Evolutionary conservation across 2,888 invertebrate genomes (phyloP), one percentile per base, ranked within the genome.

Genomic region (Erebia epiphron): DNA sequence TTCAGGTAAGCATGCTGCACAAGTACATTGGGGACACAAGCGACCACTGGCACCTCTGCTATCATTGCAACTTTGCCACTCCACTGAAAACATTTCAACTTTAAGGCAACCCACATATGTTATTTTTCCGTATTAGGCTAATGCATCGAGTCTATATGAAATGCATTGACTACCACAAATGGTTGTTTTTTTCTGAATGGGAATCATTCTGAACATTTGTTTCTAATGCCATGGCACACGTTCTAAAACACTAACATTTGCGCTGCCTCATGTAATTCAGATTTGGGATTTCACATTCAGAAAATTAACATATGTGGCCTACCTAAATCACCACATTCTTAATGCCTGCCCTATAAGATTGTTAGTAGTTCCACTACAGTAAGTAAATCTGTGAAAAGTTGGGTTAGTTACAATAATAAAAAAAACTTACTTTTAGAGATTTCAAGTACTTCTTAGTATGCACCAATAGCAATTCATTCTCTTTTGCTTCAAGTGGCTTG

Each of bases 21-120:
- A 65, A 97, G 86, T 69, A 94, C 93, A 83, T 98, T 98, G 65
- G 98, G 98, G 72, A 98, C 91, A 70, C 96, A 90, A 9, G 96
- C 94, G 54, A 98, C 88, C 1, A 95, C 90, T 14, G 96, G 95
- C 7, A 98, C 95, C 89, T 98, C 98, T 1, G 97, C 96, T 76
- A 98, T 97, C 75, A 94, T 90, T 0, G 97, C 97, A 35, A 97
- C 97, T 83, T 95, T 96, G 70, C 95, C 89, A 82, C 97, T 97
- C 96, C 97, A 97, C 96, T 97, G 87, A 49, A 75, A 77, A 67
- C 14, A 56, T n/a, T 50, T 18, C 9, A 50, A 65, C 49, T 35
- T 46, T 16, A 60, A 43, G 46, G 21, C 52, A 52, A 1, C 0
- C 26, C 3, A 3, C 26, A 26, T 26, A 26, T 26, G 26, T 26